Conservation (phyloP, 2,888 invertebrate species). For the Pseudococcus viburni region DNA sequence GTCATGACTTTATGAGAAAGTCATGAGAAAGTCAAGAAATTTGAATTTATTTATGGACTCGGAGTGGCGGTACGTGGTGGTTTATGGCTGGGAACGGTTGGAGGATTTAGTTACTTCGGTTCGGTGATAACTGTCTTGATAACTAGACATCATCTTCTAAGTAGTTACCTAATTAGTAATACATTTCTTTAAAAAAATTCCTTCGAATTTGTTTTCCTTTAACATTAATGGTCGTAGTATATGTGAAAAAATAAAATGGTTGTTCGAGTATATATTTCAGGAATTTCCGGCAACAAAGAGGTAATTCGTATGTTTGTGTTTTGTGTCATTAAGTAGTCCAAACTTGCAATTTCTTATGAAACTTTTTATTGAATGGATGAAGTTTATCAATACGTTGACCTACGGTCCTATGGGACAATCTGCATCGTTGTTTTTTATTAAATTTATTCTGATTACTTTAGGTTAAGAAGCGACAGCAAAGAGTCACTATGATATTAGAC, state of each 20-base stretch:
- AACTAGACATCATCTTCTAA: neutral
- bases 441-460: conserved; percentile 71
- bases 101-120: neutral
- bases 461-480: conserved; percentile 96
- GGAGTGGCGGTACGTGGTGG: neutral
- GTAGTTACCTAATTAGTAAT: neutral
- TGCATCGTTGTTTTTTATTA: no score
- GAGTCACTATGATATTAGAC: conserved; percentile 93
- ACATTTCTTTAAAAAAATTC: no score
- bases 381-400: neutral
- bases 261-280: conserved; percentile 91
- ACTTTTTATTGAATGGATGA: no score
- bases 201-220: neutral
- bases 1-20: no score
- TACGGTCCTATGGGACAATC: neutral
- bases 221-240: neutral
- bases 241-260: conserved; percentile 77
- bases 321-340: neutral
- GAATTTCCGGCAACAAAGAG: conserved; percentile 95
- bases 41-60: no score
- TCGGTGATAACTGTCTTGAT: neutral
- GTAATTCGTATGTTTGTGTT: conserved; percentile 74
- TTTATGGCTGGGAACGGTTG: neutral
- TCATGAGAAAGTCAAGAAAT: no score
- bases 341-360: neutral